Evolutionary conservation across 2,888 invertebrate genomes (phyloP).

Genomic region (Neoitamus cyanurus): DNA sequence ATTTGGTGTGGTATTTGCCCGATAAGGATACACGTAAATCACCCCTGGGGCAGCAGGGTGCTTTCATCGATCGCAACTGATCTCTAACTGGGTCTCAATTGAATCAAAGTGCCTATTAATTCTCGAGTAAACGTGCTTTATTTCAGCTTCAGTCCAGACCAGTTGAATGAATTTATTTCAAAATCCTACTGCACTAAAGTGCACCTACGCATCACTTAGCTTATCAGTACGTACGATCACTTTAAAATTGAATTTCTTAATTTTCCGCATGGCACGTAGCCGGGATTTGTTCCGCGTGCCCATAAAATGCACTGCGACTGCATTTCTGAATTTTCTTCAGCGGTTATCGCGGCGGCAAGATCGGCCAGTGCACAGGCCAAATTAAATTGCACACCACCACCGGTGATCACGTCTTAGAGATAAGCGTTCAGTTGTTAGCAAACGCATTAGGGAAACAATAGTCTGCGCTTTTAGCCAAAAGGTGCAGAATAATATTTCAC

Average conservation of each 20-base stretch:
- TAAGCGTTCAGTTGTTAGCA: conserved; percentile 33
- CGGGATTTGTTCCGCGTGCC: conserved; percentile 2
- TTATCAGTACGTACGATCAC: conserved; percentile 8
- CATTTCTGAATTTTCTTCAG: neutral
- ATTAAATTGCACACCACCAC: conserved; percentile 24
- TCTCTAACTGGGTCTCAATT: neutral
- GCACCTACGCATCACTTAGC: conserved; percentile 29
- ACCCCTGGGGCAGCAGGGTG: neutral
- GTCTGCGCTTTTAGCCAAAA: neutral
- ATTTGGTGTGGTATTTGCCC: neutral
- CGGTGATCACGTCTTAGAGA: conserved; percentile 32
- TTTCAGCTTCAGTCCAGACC: neutral
- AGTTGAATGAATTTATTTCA: neutral
- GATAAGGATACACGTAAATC: neutral
- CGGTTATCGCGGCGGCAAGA: neutral
- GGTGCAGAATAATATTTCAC: neutral
- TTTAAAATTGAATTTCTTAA: conserved; percentile 28
- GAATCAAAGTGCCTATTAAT: conserved; percentile 11
- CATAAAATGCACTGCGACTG: neutral
- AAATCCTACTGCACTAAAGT: neutral
- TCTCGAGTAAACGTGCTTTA: neutral
- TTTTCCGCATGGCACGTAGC: conserved; percentile 2
- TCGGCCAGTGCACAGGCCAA: conserved; percentile 10
- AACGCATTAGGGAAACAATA: conserved; percentile 26
- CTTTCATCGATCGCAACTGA: neutral